Evolutionary conservation across 2,888 invertebrate species (phyloP).

Genomic region (Drosophila conformis): DNA sequence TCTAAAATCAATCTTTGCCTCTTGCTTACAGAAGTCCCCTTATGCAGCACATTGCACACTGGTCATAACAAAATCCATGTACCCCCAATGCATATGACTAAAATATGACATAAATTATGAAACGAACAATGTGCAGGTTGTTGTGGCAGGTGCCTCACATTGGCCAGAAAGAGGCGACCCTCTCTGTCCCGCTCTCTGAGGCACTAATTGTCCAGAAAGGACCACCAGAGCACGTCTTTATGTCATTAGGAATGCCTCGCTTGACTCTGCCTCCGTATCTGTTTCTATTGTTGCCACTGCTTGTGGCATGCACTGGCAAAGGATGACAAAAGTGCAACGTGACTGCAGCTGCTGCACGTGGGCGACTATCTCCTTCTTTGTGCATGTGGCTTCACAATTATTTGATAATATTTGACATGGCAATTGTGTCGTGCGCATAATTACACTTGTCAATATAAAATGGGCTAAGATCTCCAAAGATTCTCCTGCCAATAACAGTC

Average conservation of each 20-base stretch:
- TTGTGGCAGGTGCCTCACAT: constrained; percentile 62
- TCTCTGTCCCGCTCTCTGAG: constrained; percentile 14
- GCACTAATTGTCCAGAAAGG: constrained; percentile 78
- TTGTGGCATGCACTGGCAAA: constrained; percentile 47
- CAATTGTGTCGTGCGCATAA: constrained; percentile 80
- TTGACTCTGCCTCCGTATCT: constrained; percentile 17
- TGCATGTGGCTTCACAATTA: constrained; percentile 63
- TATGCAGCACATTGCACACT: constrained; percentile 25
- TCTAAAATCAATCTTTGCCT: not conserved
- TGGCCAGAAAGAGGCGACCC: not conserved
- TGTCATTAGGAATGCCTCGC: constrained; percentile 72
- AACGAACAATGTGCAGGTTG: constrained; percentile 52
- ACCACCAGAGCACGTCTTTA: constrained; percentile 65
- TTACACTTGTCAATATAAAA: constrained; percentile 81
- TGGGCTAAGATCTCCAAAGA: constrained; percentile 73
- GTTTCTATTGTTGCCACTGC: constrained; percentile 7
- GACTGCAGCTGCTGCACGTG: constrained; percentile 76
- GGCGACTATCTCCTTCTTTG: constrained; percentile 8
- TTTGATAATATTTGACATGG: constrained; percentile 77
- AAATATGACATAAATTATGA: constrained; percentile 73
- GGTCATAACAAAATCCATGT: constrained; percentile 17
- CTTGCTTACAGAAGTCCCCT: not conserved
- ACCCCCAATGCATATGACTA: constrained; percentile 31
- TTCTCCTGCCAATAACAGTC: constrained; percentile 18
- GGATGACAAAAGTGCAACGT: constrained; percentile 79